Base-by-base conservation (phyloP, 1,140 invertebrate genomes). In the Drosophila subobscura region DNA sequence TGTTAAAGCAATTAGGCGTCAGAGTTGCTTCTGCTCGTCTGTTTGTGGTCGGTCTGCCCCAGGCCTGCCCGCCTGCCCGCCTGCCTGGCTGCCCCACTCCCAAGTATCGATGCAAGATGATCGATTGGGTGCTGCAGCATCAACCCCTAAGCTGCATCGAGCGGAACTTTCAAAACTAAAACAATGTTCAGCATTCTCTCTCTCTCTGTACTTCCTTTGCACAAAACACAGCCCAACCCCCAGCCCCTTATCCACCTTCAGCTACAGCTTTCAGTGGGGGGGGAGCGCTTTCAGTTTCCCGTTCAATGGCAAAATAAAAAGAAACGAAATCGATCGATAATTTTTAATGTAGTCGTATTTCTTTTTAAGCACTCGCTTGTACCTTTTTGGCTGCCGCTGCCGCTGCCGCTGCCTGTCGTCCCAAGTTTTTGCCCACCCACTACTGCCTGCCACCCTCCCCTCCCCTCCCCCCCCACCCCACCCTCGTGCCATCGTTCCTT, bases 271-370 rank as follows among this genome's bases (percentile, higher is more conserved):
- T n/a, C n/a, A n/a, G n/a, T n/a, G n/a, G n/a, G n/a, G n/a, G n/a
- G n/a, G n/a, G n/a, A n/a, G n/a, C 8, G 8, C 8, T 33, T 25
- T n/a, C 12, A n/a, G 27, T n/a, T 64, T 40, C 14, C 33, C 22
- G 49, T 65, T 50, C 37, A 42, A 23, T 37, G 16, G 41, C 12
- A 40, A 51, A 47, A 53, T 12, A 64, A 41, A 50, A 67, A 41
- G 29, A 42, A 25, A 59, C 50, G 42, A 58, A 79, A 81, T 78
- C 78, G 78, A 88, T 86, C 81, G 81, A 86, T 86, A 86, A 83
- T 86, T 88, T 85, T 88, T 88, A 86, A 86, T 86, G 83, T 86
- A 85, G 80, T 85, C 81, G 80, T 85, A 86, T 86, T 86, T 88
- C 70, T 72, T 78, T 77, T 86, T 78, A 77, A 77, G 77, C 63